These are phyloP conservation scores for Mythimna vitellina DNA, from an alignment of 2,888 invertebrate species.

Conservation along the genomic window DNA sequence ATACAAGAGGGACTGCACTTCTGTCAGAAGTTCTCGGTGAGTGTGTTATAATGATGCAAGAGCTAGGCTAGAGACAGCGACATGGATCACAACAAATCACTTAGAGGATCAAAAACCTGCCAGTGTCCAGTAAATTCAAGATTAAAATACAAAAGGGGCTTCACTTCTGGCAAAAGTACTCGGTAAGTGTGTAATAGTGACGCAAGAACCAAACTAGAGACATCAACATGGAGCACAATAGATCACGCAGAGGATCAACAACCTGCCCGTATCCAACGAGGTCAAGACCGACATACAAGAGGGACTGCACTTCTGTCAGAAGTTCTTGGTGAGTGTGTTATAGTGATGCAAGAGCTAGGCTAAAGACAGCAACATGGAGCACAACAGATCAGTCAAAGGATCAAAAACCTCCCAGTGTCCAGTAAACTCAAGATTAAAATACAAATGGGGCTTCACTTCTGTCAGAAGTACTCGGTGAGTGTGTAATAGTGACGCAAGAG, in stretches of 20 bases:
- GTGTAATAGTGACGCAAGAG: background rate
- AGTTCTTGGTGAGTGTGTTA: background rate
- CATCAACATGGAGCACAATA: background rate
- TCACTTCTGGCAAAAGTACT: background rate
- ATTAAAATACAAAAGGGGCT: background rate
- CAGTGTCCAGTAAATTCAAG: background rate
- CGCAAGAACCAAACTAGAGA: background rate
- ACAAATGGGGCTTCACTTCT: conserved; percentile 81
- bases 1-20: conserved; percentile 92
- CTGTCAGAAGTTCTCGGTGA: conserved; percentile 93
- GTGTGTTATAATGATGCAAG: background rate
- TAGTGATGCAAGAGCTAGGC: background rate
- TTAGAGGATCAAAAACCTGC: background rate
- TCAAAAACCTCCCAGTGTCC: conserved; percentile 90
- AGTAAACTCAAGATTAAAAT: conserved; percentile 57
- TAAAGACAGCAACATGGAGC: no score
- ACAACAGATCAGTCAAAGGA: background rate
- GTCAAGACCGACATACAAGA: background rate
- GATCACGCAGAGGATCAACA: background rate
- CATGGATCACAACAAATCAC: background rate
- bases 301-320: background rate
- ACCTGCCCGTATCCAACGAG: background rate
- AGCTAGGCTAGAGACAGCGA: background rate
- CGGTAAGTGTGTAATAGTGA: background rate
- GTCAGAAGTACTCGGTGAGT: conserved; percentile 92